These are phyloP conservation scores for Antheraea mylitta DNA, from an alignment of 1,140 invertebrate species.

Conservation along the genomic window DNA sequence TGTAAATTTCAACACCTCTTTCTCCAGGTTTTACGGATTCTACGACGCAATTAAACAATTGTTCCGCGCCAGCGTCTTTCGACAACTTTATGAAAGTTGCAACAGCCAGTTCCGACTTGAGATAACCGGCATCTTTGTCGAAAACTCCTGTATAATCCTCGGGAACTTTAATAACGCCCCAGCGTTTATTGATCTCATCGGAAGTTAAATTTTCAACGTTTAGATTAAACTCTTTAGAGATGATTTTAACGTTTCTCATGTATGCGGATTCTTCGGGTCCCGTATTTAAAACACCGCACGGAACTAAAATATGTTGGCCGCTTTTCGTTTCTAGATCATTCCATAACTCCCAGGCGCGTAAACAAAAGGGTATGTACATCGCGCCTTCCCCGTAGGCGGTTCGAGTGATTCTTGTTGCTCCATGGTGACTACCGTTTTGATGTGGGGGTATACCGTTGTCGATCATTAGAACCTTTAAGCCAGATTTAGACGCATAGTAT, in stretches of 20 bases:
- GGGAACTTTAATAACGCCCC: neutral
- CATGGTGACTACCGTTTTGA: slow-evolving; percentile 3
- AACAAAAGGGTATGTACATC: slow-evolving; percentile 4
- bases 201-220: slow-evolving; percentile 4
- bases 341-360: slow-evolving; percentile 3
- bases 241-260: slow-evolving; percentile 1
- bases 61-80: slow-evolving; percentile 1
- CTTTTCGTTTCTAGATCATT: neutral
- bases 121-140: neutral
- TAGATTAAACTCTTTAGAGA: slow-evolving; percentile 4
- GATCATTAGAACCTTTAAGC: slow-evolving; percentile 5
- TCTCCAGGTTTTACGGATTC: slow-evolving; percentile 1
- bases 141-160: slow-evolving; percentile 1
- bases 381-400: slow-evolving; percentile 8
- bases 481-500: slow-evolving; percentile 10
- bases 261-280: neutral
- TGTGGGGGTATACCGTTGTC: slow-evolving; percentile 6
- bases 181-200: neutral
- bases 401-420: slow-evolving; percentile 2
- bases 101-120: neutral
- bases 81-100: neutral
- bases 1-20: neutral
- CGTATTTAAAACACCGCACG: slow-evolving; percentile 9
- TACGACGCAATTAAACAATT: neutral
- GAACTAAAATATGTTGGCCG: neutral